A percentile compares a stretch with the other conserved stretches of the same genome.
These are phyloP conservation scores for Ifrita kowaldi DNA, from an alignment of 2,113 vertebrate species.

Conservation along the genomic window DNA sequence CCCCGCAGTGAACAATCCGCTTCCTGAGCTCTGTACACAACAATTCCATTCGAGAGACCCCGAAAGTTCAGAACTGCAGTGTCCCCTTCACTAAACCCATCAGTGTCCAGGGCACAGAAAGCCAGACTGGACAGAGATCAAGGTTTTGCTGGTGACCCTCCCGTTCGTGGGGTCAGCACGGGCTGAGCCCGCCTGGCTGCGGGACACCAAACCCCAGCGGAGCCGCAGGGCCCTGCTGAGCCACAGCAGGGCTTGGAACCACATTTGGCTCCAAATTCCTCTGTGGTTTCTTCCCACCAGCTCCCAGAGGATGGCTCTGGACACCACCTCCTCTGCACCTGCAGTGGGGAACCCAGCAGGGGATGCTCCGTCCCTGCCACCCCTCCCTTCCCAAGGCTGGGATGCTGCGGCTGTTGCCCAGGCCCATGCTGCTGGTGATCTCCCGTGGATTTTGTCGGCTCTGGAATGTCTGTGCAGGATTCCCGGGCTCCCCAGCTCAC, in stretches of 20 bases:
- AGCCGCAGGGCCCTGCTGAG: background rate
- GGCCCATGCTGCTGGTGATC: accelerated
- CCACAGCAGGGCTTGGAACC: background rate
- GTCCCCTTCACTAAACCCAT: background rate
- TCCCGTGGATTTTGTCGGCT: background rate
- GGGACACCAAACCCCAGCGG: background rate
- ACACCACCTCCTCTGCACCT: background rate
- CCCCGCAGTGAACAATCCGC: background rate
- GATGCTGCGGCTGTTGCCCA: background rate
- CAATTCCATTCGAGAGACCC: background rate
- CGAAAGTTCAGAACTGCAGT: background rate
- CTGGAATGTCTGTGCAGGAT: background rate
- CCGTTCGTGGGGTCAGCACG: background rate
- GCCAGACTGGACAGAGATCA: background rate
- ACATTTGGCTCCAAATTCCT: background rate
- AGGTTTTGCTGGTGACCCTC: background rate
- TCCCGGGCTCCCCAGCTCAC: background rate
- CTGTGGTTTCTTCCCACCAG: background rate
- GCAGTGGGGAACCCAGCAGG: background rate
- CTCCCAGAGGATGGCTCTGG: background rate
- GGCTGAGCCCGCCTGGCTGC: background rate
- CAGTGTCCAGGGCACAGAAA: background rate
- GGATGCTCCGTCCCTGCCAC: background rate
- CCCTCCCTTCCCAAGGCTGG: background rate
- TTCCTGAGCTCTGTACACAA: background rate